phyloP scores from a whole-genome alignment of 2,113 vertebrate species.

The Silurus meridionalis region DNA sequence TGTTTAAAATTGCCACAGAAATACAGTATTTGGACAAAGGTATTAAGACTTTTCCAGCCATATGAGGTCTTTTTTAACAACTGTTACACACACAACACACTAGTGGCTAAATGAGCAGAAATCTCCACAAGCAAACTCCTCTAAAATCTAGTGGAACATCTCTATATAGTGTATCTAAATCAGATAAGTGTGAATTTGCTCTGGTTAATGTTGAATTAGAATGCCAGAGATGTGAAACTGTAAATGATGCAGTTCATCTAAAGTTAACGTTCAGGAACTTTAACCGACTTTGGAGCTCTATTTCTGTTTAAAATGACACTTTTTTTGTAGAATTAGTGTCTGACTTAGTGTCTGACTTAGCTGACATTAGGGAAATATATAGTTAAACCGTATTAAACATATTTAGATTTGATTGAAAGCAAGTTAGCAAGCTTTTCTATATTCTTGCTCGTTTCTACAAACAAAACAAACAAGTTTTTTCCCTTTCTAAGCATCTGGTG shows the following conservation, averaged over 20 bases:
- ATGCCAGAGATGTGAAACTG: neutral
- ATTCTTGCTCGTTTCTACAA: neutral
- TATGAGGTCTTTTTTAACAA: too few relatives aligned
- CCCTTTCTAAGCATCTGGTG: neutral
- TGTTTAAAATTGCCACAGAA: slow-evolving; percentile 1
- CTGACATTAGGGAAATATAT: neutral
- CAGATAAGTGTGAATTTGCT: too few relatives aligned
- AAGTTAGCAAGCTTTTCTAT: neutral
- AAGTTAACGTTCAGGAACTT: neutral
- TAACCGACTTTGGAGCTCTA: neutral
- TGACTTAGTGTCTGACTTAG: neutral
- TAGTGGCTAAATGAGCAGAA: too few relatives aligned
- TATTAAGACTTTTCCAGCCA: too few relatives aligned
- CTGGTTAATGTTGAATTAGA: slow-evolving; percentile 42
- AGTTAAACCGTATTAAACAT: neutral
- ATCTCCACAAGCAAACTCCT: too few relatives aligned
- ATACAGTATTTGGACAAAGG: neutral
- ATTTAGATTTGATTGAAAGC: neutral
- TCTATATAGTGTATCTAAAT: too few relatives aligned
- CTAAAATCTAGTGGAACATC: too few relatives aligned
- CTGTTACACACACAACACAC: too few relatives aligned
- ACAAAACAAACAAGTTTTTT: neutral
- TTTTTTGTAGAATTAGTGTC: neutral
- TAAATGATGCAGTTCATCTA: too few relatives aligned
- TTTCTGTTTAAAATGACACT: neutral